Percentiles rank a stretch among this genome's conserved stretches.
Evolutionary conservation across 2,113 vertebrate genomes (phyloP).

Genomic region (Argyrosomus japonicus): DNA sequence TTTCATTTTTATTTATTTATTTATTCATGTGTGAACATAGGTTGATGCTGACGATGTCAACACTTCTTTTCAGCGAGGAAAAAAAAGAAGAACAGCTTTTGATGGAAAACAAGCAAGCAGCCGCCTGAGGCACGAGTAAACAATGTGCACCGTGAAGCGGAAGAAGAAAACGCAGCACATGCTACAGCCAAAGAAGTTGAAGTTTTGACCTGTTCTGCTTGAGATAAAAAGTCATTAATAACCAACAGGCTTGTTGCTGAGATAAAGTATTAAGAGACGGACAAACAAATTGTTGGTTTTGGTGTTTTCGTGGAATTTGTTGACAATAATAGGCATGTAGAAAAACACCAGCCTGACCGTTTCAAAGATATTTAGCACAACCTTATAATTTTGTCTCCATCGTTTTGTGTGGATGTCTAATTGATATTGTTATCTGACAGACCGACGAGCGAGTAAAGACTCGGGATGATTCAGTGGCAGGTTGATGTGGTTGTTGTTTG

Average conservation of each 20-base stretch:
- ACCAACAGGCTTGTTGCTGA: too few relatives aligned
- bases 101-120: not conserved
- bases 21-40: not conserved
- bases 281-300: too few relatives aligned
- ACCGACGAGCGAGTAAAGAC: not conserved
- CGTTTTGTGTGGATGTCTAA: not conserved
- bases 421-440: not conserved
- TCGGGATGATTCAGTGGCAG: not conserved
- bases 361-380: too few relatives aligned
- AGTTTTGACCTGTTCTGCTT: too few relatives aligned
- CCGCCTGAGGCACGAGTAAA: not conserved
- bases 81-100: not conserved
- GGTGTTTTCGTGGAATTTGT: too few relatives aligned
- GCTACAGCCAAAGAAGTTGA: too few relatives aligned
- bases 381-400: too few relatives aligned
- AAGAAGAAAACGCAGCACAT: not conserved
- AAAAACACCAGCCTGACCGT: too few relatives aligned
- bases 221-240: too few relatives aligned
- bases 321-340: too few relatives aligned
- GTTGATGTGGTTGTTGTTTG: not conserved
- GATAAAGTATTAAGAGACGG: too few relatives aligned
- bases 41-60: not conserved
- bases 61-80: not conserved
- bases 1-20: too few relatives aligned
- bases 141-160: not conserved